phyloP scores from a whole-genome alignment of 2,113 vertebrate species.

The Macquaria ambigua region DNA sequence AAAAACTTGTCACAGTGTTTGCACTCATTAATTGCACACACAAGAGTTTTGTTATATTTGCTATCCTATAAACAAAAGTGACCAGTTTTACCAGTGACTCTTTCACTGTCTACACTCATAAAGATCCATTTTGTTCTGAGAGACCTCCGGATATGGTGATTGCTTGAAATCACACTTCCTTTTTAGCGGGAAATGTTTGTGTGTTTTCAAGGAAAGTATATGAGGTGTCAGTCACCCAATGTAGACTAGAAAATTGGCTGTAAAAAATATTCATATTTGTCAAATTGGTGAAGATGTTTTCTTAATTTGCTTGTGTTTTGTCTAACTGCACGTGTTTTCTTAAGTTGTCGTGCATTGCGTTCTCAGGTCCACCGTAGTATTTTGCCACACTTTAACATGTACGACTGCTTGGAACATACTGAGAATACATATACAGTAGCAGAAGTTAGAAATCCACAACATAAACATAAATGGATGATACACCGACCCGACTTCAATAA shows the following conservation, averaged over 20 bases:
- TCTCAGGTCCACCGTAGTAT: not conserved
- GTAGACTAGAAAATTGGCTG: too few relatives aligned
- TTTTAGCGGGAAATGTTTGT: not conserved
- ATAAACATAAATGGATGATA: too few relatives aligned
- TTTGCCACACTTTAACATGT: not conserved
- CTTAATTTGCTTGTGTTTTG: not conserved
- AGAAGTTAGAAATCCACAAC: too few relatives aligned
- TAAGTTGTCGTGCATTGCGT: not conserved
- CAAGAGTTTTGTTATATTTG: not conserved
- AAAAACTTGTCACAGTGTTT: not conserved
- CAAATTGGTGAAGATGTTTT: not conserved
- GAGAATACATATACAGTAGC: too few relatives aligned
- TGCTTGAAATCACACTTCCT: not conserved
- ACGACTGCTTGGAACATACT: not conserved
- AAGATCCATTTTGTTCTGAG: not conserved
- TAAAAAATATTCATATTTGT: too few relatives aligned
- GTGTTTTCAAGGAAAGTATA: not conserved
- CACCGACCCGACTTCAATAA: too few relatives aligned
- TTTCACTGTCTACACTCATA: not conserved
- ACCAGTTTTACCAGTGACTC: too few relatives aligned
- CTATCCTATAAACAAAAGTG: not conserved
- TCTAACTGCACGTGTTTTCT: not conserved
- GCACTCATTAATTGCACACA: not conserved
- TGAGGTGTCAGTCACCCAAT: not conserved
- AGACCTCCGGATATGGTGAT: not conserved